phyloP scores from a whole-genome alignment of 1,140 invertebrate genomes.

The Oryctes rhinoceros region DNA sequence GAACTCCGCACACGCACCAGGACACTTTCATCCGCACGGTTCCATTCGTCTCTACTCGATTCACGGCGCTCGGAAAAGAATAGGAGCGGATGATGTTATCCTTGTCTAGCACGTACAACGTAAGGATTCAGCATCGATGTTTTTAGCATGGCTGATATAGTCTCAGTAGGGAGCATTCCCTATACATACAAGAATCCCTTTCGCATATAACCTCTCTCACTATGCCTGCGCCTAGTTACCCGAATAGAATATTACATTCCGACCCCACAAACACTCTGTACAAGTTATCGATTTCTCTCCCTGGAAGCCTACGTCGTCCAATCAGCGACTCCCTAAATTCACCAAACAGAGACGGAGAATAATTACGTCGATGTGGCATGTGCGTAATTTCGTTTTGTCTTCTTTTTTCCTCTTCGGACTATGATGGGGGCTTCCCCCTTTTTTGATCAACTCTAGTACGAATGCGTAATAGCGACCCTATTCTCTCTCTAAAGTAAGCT shows the following conservation, averaged over 20 bases:
- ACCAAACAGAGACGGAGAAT: constrained; percentile 33
- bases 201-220: neutral
- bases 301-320: constrained; percentile 2
- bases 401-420: neutral
- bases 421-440: constrained; percentile 12
- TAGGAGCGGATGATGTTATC: neutral
- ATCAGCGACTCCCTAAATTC: constrained; percentile 16
- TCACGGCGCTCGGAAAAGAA: neutral
- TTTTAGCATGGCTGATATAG: constrained; percentile 15
- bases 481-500: neutral
- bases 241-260: constrained; percentile 32
- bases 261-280: constrained; percentile 29
- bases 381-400: constrained; percentile 26
- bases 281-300: constrained; percentile 29
- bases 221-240: constrained; percentile 25
- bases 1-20: neutral
- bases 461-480: constrained; percentile 14
- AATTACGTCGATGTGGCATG: constrained; percentile 27
- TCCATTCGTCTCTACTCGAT: constrained; percentile 21
- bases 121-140: neutral
- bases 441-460: constrained; percentile 21
- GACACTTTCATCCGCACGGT: constrained; percentile 21
- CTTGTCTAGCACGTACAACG: neutral
- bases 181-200: constrained; percentile 26
- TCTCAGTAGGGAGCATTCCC: constrained; percentile 31